Evolutionary conservation across 2,888 invertebrate species (phyloP).

Genomic region (Therioaphis trifolii): DNA sequence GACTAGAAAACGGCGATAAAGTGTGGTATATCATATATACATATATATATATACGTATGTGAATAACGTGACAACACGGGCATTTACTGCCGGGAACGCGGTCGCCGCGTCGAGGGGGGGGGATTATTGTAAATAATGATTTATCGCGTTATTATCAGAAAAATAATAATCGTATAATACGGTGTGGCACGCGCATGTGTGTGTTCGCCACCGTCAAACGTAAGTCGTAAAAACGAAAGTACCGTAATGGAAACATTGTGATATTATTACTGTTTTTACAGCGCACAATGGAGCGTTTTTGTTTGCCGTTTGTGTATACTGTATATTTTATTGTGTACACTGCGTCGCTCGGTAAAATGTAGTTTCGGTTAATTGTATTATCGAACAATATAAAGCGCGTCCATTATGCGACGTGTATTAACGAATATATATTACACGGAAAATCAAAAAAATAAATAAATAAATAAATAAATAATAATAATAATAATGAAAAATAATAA

Average conservation of each 20-base stretch:
- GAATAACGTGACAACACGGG: no score
- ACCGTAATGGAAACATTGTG: slow-evolving; percentile 30
- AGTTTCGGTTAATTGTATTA: slow-evolving; percentile 1
- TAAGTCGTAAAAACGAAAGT: slow-evolving; percentile 35
- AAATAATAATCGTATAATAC: slow-evolving; percentile 23
- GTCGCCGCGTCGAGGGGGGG: no score
- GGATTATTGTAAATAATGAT: slow-evolving; percentile 4
- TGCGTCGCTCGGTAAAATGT: slow-evolving; percentile 1
- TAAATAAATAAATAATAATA: no score
- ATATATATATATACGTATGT: no score
- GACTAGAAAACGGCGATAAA: no score
- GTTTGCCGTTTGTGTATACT: neutral
- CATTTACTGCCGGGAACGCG: no score
- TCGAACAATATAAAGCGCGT: neutral
- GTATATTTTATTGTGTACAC: no score
- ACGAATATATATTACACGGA: neutral
- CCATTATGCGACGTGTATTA: neutral
- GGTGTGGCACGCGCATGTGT: no score
- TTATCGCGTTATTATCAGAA: slow-evolving; percentile 4
- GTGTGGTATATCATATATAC: no score
- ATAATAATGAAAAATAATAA: no score
- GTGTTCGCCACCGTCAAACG: slow-evolving; percentile 4
- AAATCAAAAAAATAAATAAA: no score
- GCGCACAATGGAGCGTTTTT: neutral
- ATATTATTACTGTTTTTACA: neutral